phyloP scores from a whole-genome alignment of 1,140 invertebrate species.

The Sitophilus oryzae region DNA sequence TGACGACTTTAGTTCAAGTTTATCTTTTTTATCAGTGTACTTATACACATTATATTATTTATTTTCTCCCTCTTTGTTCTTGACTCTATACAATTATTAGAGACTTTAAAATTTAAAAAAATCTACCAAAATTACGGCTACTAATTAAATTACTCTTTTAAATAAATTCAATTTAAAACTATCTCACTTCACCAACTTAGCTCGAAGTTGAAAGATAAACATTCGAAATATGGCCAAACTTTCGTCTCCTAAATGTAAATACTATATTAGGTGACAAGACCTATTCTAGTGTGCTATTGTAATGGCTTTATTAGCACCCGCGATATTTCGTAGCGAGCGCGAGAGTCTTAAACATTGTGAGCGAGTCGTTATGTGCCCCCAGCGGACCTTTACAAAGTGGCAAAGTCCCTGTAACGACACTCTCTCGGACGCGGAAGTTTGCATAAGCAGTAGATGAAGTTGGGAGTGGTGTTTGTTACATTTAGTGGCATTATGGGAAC shows the following conservation, averaged over 20 bases:
- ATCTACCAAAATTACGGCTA: too few species aligned
- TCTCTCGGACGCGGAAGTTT: background rate
- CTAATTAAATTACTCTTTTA: too few species aligned
- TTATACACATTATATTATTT: too few species aligned
- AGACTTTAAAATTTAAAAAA: too few species aligned
- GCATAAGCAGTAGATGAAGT: background rate
- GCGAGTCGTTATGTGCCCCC: background rate
- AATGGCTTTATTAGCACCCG: background rate
- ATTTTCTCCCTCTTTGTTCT: too few species aligned
- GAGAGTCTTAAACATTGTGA: background rate
- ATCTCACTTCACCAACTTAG: too few species aligned
- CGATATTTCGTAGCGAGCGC: background rate
- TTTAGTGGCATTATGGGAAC: background rate
- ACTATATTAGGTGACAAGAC: background rate
- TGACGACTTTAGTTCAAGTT: too few species aligned
- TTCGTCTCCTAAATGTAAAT: background rate
- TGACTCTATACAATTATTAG: too few species aligned
- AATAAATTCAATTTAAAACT: too few species aligned
- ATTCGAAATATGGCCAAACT: background rate
- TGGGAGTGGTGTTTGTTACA: background rate
- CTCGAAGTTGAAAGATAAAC: too few species aligned
- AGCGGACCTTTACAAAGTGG: background rate
- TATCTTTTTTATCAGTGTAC: too few species aligned
- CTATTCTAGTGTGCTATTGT: background rate
- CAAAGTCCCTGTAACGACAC: background rate